Percentiles rank a stretch among this genome's conserved stretches.
phyloP scores from a whole-genome alignment of 2,888 invertebrate genomes.

The Epsilonema sp. region DNA sequence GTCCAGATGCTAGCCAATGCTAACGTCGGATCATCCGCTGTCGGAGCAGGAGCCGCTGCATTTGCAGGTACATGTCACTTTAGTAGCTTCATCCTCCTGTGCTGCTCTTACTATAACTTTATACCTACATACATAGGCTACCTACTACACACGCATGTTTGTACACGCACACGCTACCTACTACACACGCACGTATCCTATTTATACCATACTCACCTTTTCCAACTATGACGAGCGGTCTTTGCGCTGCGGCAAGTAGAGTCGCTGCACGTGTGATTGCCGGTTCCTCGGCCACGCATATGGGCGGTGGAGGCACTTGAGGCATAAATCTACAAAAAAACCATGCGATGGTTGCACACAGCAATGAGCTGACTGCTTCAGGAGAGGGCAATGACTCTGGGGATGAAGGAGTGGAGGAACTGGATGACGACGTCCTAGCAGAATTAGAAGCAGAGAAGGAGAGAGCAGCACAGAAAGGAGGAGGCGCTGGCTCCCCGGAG shows the following conservation, averaged over 20 bases:
- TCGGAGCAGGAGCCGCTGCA: no score
- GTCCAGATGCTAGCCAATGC: no score
- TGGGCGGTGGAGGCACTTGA: slow-evolving; percentile 39
- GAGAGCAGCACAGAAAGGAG: not conserved
- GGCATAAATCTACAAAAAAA: slow-evolving; percentile 10
- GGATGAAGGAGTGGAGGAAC: slow-evolving; percentile 8
- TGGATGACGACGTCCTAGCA: slow-evolving; percentile 5
- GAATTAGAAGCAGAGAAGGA: slow-evolving; percentile 26
- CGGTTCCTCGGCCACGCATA: slow-evolving; percentile 48
- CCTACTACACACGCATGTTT: no score
- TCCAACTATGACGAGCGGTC: slow-evolving; percentile 72
- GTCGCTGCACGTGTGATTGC: slow-evolving; percentile 49
- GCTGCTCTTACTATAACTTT: no score
- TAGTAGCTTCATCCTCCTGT: no score
- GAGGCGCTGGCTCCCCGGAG: no score
- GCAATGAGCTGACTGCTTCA: not conserved
- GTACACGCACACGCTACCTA: no score
- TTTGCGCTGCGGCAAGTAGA: slow-evolving; percentile 45
- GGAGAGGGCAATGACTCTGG: not conserved
- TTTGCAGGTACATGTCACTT: no score
- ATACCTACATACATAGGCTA: no score
- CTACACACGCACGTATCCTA: no score
- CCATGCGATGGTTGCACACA: not conserved
- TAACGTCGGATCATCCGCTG: no score
- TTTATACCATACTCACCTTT: no score